These are phyloP conservation scores for Limenitis camilla DNA, from an alignment of 2,888 invertebrate genomes.

Conservation along the genomic window DNA sequence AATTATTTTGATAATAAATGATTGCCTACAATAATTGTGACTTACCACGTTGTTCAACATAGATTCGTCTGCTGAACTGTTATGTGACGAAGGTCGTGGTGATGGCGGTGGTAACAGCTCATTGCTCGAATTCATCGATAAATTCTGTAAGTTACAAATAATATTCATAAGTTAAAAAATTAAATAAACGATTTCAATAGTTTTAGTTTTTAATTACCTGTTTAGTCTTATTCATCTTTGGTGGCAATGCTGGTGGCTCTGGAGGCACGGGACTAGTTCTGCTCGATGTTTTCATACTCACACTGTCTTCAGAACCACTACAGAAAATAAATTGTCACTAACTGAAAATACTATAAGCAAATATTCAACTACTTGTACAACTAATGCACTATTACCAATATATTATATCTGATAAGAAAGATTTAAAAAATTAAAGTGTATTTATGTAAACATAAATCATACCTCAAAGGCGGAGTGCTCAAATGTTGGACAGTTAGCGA, in stretches of 20 bases:
- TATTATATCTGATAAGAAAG: too few species aligned
- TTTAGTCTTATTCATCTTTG: slow-evolving; percentile 68
- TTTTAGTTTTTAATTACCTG: slow-evolving; percentile 35
- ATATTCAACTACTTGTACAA: neutral
- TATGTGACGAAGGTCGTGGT: slow-evolving; percentile 62
- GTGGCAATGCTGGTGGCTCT: slow-evolving; percentile 72
- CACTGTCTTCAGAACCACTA: slow-evolving; percentile 66
- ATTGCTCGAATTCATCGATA: slow-evolving; percentile 57
- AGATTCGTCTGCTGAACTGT: slow-evolving; percentile 57
- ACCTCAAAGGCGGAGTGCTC: slow-evolving; percentile 61
- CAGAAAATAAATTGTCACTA: slow-evolving; percentile 15
- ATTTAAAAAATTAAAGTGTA: too few species aligned
- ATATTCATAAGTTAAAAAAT: neutral
- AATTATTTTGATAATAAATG: too few species aligned
- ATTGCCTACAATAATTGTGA: slow-evolving; percentile 7
- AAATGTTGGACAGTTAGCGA: slow-evolving; percentile 67
- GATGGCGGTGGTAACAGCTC: slow-evolving; percentile 62
- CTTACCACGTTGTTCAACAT: slow-evolving; percentile 54
- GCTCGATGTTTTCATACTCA: slow-evolving; percentile 59
- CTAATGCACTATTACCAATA: neutral
- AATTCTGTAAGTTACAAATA: slow-evolving; percentile 32
- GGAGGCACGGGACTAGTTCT: slow-evolving; percentile 66
- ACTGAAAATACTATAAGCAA: too few species aligned
- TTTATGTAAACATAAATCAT: neutral
- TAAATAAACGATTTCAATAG: neutral